phyloP scores from a whole-genome alignment of 2,113 vertebrate genomes.

The Melanerpes aurifrons region DNA sequence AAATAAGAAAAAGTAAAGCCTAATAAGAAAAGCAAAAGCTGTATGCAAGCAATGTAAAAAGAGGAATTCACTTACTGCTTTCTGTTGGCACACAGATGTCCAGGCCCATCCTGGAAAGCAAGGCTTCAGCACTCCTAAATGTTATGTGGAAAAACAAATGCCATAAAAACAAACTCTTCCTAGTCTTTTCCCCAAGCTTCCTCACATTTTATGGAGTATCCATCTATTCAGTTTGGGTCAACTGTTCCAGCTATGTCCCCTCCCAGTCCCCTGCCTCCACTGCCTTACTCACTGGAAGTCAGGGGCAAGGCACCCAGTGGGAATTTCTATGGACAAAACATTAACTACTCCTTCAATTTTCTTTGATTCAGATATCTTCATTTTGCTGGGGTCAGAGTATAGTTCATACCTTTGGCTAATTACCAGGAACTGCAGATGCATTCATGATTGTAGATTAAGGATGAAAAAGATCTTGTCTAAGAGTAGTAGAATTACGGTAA shows the following conservation, averaged over 20 bases:
- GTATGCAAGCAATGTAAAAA: not conserved
- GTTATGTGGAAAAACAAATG: not conserved
- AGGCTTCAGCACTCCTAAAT: not conserved
- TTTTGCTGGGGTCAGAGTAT: not conserved
- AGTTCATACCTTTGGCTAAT: not conserved
- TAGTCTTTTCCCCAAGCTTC: too few relatives aligned
- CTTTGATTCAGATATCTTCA: not conserved
- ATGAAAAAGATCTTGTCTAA: not conserved
- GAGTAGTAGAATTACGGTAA: not conserved
- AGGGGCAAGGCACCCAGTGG: not conserved
- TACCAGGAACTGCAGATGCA: not conserved
- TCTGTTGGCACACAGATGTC: not conserved
- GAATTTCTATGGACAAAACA: not conserved
- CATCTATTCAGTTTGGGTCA: not conserved
- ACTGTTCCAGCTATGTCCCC: too few relatives aligned
- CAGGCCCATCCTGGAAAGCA: not conserved
- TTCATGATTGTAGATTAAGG: not conserved
- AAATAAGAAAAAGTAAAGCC: too few relatives aligned
- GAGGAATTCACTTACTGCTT: not conserved
- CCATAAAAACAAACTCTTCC: not conserved
- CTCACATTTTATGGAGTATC: not conserved
- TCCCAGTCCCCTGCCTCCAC: not conserved
- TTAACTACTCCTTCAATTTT: not conserved
- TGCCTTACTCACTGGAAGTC: too few relatives aligned
- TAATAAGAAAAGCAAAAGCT: not conserved